Evolutionary conservation across 2,113 vertebrate genomes (phyloP), one percentile per base, ranked within the genome.

Genomic region (Serilophus lunatus): DNA sequence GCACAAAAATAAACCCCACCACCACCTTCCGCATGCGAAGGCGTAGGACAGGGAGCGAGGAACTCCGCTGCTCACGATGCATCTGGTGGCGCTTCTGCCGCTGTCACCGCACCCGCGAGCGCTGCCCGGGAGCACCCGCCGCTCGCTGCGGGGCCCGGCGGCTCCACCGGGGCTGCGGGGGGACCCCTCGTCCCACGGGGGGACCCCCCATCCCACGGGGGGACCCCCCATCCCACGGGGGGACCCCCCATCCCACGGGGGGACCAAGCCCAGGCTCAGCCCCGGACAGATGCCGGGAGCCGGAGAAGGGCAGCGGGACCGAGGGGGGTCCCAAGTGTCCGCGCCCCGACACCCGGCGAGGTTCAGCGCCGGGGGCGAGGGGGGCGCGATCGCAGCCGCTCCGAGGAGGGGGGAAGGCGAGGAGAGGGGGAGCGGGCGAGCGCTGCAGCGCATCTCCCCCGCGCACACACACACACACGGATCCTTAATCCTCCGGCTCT

Each of bases 21-120:
- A 74, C 56, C 83, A 69, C 93, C 88, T 95, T 93, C 93, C 95
- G 90, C 96, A 69, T 57, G 92, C 79, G 85, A 95, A 89, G 94
- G 82, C 90, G 92, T 59, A 86, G 77, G 88, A 80, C 24, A 65
- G 86, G 80, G 90, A 92, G 69, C 75, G 56, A 81, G 93, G 93
- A 93, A 92, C 86, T 88, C 86, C 53, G n/a, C 78, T 42, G 92
- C 83, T 92, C 77, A 26, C 63, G 71, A 69, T 63, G 89, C 86
- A 94, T 88, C 86, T 80, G 91, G 88, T 82, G 84, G 86, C n/a
- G 70, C 70, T 26, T 60, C 88, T 53, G 76, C 19, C 90, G 12
- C 91, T 26, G 92, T 8, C 83, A 10, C 91, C 8, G 88, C 92
- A 4, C 40, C 82, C 81, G 60, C 86, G 79, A 51, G 26, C 57